Evolutionary conservation across 2,797 vertebrate species (phyloP).

Genomic region (Psittacula derbiana): DNA sequence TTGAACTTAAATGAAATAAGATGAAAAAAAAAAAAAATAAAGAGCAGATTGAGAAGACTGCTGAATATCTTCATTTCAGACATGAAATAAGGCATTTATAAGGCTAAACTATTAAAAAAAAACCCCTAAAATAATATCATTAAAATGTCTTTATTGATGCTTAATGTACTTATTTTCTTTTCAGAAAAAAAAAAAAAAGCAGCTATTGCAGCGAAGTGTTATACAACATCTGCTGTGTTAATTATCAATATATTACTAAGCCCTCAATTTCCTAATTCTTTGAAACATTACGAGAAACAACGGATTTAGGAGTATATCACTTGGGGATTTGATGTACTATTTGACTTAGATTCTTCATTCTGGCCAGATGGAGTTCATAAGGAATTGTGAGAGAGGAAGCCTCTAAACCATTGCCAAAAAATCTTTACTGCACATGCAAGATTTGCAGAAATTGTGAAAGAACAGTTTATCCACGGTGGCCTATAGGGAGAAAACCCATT

Average conservation of each 20-base stretch:
- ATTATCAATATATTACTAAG: constrained; percentile 51
- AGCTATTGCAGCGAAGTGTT: background rate
- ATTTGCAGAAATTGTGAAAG: background rate
- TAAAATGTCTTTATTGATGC: background rate
- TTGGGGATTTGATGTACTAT: constrained; percentile 31
- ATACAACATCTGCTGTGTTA: constrained; percentile 55
- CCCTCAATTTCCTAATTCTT: constrained; percentile 48
- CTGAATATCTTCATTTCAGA: constrained; percentile 1
- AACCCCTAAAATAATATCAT: background rate
- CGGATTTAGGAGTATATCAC: constrained; percentile 37
- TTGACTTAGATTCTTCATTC: constrained; percentile 3
- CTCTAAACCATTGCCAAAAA: constrained; percentile 52
- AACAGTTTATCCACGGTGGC: background rate
- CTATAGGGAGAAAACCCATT: background rate
- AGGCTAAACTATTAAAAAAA: background rate
- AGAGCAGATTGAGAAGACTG: background rate
- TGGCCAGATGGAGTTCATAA: constrained; percentile 52
- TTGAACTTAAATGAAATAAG: background rate
- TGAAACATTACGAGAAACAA: constrained; percentile 29
- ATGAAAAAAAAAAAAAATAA: background rate
- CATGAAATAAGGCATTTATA: background rate
- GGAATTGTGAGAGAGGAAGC: background rate
- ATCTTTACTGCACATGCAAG: constrained; percentile 6
- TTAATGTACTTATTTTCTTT: background rate
- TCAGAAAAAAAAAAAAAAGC: background rate